Evolutionary conservation across 2,113 vertebrate genomes (phyloP), one percentile per base, ranked within the genome.

Genomic region (Rhea americana): DNA sequence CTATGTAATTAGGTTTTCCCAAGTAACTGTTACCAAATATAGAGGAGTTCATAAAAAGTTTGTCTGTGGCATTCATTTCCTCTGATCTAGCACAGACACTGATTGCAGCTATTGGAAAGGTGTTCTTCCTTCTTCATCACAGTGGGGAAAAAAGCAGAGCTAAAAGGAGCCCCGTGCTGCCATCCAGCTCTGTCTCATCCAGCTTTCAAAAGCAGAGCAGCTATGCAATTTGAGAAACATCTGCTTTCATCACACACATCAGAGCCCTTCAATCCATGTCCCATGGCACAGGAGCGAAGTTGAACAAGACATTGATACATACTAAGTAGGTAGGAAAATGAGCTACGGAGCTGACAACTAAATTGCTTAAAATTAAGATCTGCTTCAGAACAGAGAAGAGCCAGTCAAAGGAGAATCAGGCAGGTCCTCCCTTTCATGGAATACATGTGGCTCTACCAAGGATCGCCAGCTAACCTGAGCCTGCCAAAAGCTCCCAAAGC

Each of bases 1-100:
- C 82, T 35, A 5, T 75, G 30, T 88, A 92, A 96, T 96, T 91
- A 75, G 25, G 86, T 88, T 71, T 75, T 85, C 61, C 68, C 85
- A 70, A 71, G 74, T 71, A 71, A 85, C 58, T 75, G 37, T 65
- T 87, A 81, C 75, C 77, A 87, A 70, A 88, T 93, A 88, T 18
- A 59, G 30, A 82, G 37, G 59, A 90, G 87, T 90, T 91, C 45
- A 35, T 72, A 28, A 87, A n/a, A 86, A 93, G 76, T 68, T 91
- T 83, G 41, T 66, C 68, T 59, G 39, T 47, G 55, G 26, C 75
- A 53, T 28, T 61, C 11, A 0, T 32, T 35, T 25, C 70, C 70
- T 90, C 26, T 24, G 50, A 79, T 50, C 56, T 68, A 45, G 35
- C 53, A 51, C 79, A 6, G 2, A 10, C 8, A 3, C 56, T 9